A percentile compares a stretch with the other conserved stretches of the same genome.
These are phyloP conservation scores for Drosophila falleni DNA, from an alignment of 2,888 invertebrate genomes.

Conservation along the genomic window DNA sequence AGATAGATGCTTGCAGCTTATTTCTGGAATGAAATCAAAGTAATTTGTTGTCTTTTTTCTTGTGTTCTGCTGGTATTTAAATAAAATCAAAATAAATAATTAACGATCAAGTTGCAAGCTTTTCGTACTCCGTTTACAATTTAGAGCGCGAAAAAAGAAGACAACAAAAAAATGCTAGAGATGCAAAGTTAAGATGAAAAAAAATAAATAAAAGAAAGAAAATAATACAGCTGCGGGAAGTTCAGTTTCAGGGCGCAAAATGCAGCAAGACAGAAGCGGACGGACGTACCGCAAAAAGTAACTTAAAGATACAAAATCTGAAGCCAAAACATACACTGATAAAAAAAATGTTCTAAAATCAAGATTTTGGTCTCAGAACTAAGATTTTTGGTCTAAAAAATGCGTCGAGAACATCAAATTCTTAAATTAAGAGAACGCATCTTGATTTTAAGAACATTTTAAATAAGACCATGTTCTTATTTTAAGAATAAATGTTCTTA, in stretches of 20 bases:
- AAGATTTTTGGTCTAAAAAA: too few species aligned
- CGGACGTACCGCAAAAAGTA: conserved; percentile 60
- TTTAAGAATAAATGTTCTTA: too few species aligned
- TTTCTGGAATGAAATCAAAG: conserved; percentile 40
- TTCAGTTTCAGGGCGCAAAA: conserved; percentile 33
- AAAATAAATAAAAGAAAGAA: conserved; percentile 9
- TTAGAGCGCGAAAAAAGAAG: conserved; percentile 13
- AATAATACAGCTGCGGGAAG: conserved; percentile 35
- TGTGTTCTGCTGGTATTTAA: conserved; percentile 37
- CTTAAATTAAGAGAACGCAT: too few species aligned
- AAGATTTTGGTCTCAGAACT: too few species aligned
- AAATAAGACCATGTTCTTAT: too few species aligned
- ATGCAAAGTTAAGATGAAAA: conserved; percentile 35
- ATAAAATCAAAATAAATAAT: conserved; percentile 55
- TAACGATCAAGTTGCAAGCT: conserved; percentile 42
- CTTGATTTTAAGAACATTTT: too few species aligned
- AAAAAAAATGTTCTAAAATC: too few species aligned
- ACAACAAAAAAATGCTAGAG: conserved; percentile 34
- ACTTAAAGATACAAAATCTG: conserved; percentile 67
- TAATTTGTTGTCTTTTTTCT: conserved; percentile 33
- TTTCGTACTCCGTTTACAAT: background rate
- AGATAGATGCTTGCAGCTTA: background rate
- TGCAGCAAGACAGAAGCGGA: conserved; percentile 25
- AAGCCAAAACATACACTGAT: conserved; percentile 44
- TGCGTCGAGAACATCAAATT: too few species aligned